These are phyloP conservation scores for Apamea sordens DNA, from an alignment of 2,888 invertebrate genomes.

Conservation along the genomic window DNA sequence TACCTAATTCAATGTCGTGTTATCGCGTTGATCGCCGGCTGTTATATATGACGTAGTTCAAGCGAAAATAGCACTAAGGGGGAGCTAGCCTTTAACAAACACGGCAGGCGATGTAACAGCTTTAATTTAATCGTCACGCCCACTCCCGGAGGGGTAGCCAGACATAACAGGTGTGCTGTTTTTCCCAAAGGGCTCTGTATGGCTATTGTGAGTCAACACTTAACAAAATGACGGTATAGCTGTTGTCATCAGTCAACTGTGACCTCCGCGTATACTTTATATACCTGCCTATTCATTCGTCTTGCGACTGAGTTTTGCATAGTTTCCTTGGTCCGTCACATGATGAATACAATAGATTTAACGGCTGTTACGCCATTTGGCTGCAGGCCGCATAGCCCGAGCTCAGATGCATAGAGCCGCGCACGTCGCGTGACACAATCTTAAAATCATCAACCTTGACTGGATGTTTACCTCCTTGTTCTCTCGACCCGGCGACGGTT, in stretches of 20 bases:
- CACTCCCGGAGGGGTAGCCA: constrained; percentile 24
- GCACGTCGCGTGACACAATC: constrained; percentile 14
- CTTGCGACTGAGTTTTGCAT: constrained; percentile 24
- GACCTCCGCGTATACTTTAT: constrained; percentile 18
- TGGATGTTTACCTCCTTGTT: constrained; percentile 5
- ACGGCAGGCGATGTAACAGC: constrained; percentile 33
- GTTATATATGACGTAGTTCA: constrained; percentile 35
- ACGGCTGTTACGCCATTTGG: constrained; percentile 20
- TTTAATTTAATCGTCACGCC: constrained; percentile 33
- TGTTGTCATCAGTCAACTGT: constrained; percentile 39
- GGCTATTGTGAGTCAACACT: constrained; percentile 25
- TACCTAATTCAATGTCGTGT: constrained; percentile 43
- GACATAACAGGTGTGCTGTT: constrained; percentile 14
- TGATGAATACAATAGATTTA: constrained; percentile 42
- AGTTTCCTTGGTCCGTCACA: constrained; percentile 18
- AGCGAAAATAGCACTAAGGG: constrained; percentile 19
- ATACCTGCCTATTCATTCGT: background rate
- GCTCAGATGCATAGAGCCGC: constrained; percentile 9
- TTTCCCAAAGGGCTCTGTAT: constrained; percentile 25
- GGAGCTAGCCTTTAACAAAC: constrained; percentile 26
- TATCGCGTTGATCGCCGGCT: constrained; percentile 50
- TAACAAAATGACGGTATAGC: constrained; percentile 20
- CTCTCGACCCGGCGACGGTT: background rate
- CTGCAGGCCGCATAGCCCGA: background rate
- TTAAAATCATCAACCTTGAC: constrained; percentile 25